Evolutionary conservation across 2,888 invertebrate species (phyloP), one percentile per base, ranked within the genome.

Genomic region (Ashinkailepas kermadecensis): DNA sequence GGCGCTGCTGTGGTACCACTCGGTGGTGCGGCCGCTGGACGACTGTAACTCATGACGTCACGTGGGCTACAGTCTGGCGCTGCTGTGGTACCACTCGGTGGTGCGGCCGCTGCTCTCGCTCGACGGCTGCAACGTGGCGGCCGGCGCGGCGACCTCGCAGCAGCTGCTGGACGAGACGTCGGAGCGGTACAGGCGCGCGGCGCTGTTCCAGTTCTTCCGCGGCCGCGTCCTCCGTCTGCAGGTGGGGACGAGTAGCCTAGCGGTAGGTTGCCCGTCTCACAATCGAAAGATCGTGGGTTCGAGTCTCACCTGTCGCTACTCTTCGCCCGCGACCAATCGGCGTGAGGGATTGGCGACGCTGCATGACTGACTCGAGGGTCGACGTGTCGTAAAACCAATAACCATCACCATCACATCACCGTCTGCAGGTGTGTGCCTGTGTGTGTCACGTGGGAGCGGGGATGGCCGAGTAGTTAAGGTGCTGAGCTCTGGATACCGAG

Each of bases 1-100:
- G 84, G 89, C 90, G 0, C 86, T 92, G 79, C 86, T 93, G 79
- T 92, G 92, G 92, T 93, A 92, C 86, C 91, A 92, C 85, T 92
- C 92, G n/a, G 91, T 92, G 67, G 90, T 92, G 8, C 88, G 91
- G 81, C 86, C 91, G 91, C 7, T 87, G 9, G 39, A 39, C 39
- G 39, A 39, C 39, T 39, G 39, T 39, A 39, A 4, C 39, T 39
- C 2, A 39, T 39, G 39, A 39, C 39, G 39, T 39, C 39, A 39
- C 39, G 39, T 39, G 39, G 39, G 39, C 86, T 78, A 84, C 81
- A 91, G 90, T 54, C 87, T 91, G 84, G 89, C 90, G 0, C 86
- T 92, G 80, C 86, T 93, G 79, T 92, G 92, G 56, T 74, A 74
- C 56, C 74, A 74, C 74, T 74, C 74, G 15, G 74, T 56, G 74